These are phyloP conservation scores for Paraescarpia echinospica DNA, from an alignment of 1,140 invertebrate genomes.

Conservation along the genomic window DNA sequence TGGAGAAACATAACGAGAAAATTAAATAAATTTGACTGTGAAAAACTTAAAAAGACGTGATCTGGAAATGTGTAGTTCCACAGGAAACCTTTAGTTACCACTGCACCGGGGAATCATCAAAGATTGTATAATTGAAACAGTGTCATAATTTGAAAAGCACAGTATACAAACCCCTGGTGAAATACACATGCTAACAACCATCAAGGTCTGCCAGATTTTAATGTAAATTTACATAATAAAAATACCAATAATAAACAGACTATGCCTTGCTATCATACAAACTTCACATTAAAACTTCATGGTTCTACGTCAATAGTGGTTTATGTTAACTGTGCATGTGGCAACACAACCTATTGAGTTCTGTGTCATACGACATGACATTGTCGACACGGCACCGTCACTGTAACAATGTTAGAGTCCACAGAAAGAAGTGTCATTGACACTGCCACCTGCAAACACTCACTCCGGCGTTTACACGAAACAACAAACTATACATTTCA, in stretches of 20 bases:
- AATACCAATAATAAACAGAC: constrained; percentile 6
- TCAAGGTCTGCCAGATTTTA: not conserved
- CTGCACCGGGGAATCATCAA: not conserved
- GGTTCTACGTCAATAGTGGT: too few relatives aligned
- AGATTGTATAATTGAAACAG: not conserved
- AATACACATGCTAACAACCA: not conserved
- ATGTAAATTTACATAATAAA: constrained; percentile 1
- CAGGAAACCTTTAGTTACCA: not conserved
- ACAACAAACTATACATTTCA: not conserved
- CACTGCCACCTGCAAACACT: not conserved
- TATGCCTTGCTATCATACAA: not conserved
- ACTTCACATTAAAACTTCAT: not conserved
- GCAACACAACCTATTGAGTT: not conserved
- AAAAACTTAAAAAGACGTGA: too few relatives aligned
- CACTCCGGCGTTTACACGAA: not conserved
- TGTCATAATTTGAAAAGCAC: not conserved
- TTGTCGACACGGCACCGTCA: not conserved
- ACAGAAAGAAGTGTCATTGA: not conserved
- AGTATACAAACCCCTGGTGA: not conserved
- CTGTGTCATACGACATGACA: not conserved
- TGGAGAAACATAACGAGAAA: too few relatives aligned
- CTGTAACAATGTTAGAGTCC: not conserved
- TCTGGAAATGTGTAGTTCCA: too few relatives aligned
- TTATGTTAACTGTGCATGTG: not conserved
- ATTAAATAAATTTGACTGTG: too few relatives aligned